Base-by-base conservation (phyloP, 2,113 vertebrate genomes). In the Amblyornis subalaris region DNA sequence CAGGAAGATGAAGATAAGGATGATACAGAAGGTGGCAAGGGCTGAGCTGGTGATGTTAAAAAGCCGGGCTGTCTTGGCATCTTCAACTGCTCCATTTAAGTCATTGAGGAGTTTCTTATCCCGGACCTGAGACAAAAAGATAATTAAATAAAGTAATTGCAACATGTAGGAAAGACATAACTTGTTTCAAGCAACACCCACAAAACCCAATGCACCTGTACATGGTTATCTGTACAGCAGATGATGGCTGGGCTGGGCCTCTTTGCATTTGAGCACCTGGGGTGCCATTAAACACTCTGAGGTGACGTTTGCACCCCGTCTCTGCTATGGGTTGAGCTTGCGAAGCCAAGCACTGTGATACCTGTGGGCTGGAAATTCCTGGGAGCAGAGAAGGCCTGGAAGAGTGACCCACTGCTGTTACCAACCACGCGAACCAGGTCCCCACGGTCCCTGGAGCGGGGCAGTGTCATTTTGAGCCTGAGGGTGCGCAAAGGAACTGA, bases 31-130 rank as follows among this genome's bases (percentile, higher is more conserved):
- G 18, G 98, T 98, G 4, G 98, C 98, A 75, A 98, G 98, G 16
- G 98, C 98, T 3, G 98, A 98, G 96, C 98, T 98, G 93, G 98
- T 97, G 96, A 98, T 98, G 95, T 98, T 98, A 95, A 98, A 98
- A 38, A 98, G 98, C 70, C 98, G 94, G 5, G 98, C 98, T 1
- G 98, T 98, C 96, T 98, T 98, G 93, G 98, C 98, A 12, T 98
- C 98, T 93, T 98, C 98, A 53, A 98, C 98, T 2, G 98, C 98
- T 29, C 98, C 98, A 1, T 97, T 98, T 95, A 98, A 95, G 89
- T 98, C 98, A 7, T 98, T 98, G 83, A 98, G 97, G 18, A 98
- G 98, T 95, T 98, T 98, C 97, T 98, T 98, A 95, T 98, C 98
- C 67, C 98, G 97, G 31, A 98, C 98, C 98, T 98, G 94, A 73